Conservation (phyloP, 2,113 vertebrate genomes). For the Jacana jacana region DNA sequence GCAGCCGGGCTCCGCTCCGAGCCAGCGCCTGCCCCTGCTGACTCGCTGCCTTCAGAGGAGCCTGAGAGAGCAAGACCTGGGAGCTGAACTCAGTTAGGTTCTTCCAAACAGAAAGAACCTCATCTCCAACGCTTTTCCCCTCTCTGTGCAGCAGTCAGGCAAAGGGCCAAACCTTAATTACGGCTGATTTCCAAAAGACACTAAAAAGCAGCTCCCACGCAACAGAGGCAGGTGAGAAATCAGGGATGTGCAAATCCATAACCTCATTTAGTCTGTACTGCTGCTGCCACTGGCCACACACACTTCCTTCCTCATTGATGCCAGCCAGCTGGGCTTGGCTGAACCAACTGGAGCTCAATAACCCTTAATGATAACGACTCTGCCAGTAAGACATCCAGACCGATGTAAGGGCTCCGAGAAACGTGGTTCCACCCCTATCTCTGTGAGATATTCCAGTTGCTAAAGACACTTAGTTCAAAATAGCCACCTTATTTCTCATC, state of each 20-base stretch:
- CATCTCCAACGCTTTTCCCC: background rate
- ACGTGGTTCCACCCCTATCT: accelerated
- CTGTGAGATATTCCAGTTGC: background rate
- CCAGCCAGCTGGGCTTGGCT: background rate
- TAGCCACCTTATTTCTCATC: background rate
- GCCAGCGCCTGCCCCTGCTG: background rate
- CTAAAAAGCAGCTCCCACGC: background rate
- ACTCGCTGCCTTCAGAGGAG: background rate
- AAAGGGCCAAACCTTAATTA: background rate
- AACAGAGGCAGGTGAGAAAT: background rate
- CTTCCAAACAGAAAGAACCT: background rate
- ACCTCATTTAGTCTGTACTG: background rate
- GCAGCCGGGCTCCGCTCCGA: background rate
- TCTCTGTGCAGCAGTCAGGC: background rate
- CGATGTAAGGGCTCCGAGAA: background rate
- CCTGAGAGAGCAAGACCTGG: background rate
- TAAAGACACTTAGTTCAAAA: background rate
- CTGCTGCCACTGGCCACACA: background rate
- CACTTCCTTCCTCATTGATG: background rate
- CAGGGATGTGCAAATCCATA: background rate
- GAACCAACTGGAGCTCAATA: background rate
- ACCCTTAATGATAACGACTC: background rate
- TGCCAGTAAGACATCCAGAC: background rate
- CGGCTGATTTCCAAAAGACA: background rate
- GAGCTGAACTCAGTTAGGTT: background rate